phyloP scores from a whole-genome alignment of 2,888 invertebrate genomes.

The Caenorhabditis sulstoni region DNA sequence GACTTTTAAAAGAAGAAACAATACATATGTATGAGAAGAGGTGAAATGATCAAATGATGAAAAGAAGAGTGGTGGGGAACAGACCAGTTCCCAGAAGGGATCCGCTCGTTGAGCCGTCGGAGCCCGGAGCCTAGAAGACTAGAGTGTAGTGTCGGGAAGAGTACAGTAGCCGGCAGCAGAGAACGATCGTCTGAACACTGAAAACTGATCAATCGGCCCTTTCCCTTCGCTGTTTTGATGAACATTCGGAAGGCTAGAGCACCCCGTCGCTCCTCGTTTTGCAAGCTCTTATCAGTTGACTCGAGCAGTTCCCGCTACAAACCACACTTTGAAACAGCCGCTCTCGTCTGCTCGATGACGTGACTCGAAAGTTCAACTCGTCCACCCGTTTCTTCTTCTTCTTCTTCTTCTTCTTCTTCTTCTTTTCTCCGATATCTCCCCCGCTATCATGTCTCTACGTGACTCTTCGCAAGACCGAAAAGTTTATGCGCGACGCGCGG shows the following conservation, averaged over 20 bases:
- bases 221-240: too few relatives aligned
- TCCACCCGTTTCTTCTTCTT: conserved; percentile 8
- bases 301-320: conserved; percentile 11
- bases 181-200: too few relatives aligned
- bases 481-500: conserved; percentile 8
- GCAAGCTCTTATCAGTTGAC: conserved; percentile 11
- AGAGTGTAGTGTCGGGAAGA: background rate
- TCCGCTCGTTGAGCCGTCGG: too few relatives aligned
- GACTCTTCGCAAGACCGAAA: conserved; percentile 47
- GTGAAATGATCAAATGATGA: conserved; percentile 38
- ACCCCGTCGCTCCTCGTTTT: too few relatives aligned
- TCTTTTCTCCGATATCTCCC: background rate
- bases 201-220: background rate
- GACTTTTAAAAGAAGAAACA: conserved; percentile 14
- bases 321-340: too few relatives aligned
- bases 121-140: too few relatives aligned
- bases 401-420: background rate
- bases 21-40: conserved; percentile 24
- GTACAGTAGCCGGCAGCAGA: background rate
- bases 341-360: too few relatives aligned
- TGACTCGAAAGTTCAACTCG: conserved; percentile 40
- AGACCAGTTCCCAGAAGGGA: too few relatives aligned
- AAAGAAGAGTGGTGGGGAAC: too few relatives aligned
- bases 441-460: conserved; percentile 33
- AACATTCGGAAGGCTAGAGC: too few relatives aligned